These are phyloP conservation scores for Gastrophysa polygoni DNA, from an alignment of 2,888 invertebrate genomes.

Conservation along the genomic window DNA sequence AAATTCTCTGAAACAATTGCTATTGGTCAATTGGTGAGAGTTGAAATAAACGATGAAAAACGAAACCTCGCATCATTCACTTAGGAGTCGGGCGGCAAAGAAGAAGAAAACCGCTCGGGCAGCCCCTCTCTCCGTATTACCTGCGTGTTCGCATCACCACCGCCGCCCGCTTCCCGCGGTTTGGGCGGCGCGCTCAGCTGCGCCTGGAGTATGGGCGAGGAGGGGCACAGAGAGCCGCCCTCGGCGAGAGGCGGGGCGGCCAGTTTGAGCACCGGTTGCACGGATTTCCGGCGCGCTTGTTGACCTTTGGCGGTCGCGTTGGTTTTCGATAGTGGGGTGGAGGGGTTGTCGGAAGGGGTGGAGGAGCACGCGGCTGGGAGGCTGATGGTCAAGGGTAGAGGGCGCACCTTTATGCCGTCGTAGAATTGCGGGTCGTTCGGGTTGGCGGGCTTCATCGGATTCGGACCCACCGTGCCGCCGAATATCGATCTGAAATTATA, in stretches of 20 bases:
- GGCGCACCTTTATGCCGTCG: conserved; percentile 71
- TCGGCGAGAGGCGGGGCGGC: conserved; percentile 16
- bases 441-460: conserved; percentile 67
- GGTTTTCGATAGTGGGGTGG: conserved; percentile 18
- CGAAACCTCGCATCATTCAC: neutral
- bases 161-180: conserved; percentile 51
- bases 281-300: conserved; percentile 39
- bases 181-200: conserved; percentile 76
- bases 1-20: no score
- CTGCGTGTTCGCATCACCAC: conserved; percentile 63
- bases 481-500: conserved; percentile 73
- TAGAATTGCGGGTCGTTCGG: conserved; percentile 65
- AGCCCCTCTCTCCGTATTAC: no score
- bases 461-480: conserved; percentile 83
- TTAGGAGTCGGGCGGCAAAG: neutral
- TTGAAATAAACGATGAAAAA: no score
- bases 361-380: conserved; percentile 50
- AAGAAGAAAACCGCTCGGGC: conserved; percentile 2
- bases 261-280: conserved; percentile 28
- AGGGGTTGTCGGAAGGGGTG: conserved; percentile 12
- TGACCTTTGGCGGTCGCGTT: conserved; percentile 31
- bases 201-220: conserved; percentile 83
- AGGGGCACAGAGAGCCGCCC: conserved; percentile 64
- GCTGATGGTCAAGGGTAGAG: conserved; percentile 64
- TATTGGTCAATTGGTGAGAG: no score